Percentiles rank a stretch among this genome's conserved stretches.
Evolutionary conservation across 2,888 invertebrate genomes (phyloP).

Genomic region (Euspilapteryx auroguttella): DNA sequence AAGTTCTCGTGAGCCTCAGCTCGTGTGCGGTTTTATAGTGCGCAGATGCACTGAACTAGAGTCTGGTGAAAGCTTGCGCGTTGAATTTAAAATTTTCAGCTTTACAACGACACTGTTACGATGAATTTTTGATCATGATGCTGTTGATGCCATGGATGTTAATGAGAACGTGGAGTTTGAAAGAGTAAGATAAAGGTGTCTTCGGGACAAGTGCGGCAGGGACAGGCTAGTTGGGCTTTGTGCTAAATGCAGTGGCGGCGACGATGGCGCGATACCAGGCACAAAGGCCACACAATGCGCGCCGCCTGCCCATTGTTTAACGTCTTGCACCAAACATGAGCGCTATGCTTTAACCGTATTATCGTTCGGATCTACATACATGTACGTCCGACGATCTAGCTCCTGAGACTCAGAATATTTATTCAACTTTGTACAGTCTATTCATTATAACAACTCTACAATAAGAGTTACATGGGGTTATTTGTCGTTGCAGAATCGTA

Average conservation of each 20-base stretch:
- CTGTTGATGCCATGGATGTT: no score
- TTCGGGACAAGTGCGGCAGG: no score
- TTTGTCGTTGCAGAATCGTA: no score
- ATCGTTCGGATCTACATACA: conserved; percentile 17
- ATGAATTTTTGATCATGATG: background rate
- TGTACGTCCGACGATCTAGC: conserved; percentile 6
- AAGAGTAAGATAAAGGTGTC: no score
- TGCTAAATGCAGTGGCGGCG: conserved; percentile 19
- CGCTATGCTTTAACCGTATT: conserved; percentile 29
- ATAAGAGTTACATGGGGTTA: no score
- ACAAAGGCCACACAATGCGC: conserved; percentile 45
- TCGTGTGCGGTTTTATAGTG: conserved; percentile 15
- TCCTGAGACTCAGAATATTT: background rate
- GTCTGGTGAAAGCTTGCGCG: conserved; percentile 5
- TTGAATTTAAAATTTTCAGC: conserved; percentile 5
- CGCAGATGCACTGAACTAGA: conserved; percentile 13
- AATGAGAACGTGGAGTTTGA: no score
- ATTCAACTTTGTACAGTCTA: no score
- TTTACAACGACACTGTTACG: background rate
- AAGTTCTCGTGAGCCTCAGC: conserved; percentile 20
- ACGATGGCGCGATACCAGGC: conserved; percentile 29
- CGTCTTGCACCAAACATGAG: conserved; percentile 32
- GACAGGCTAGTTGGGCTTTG: conserved; percentile 17
- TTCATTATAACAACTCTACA: no score
- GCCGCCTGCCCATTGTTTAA: conserved; percentile 32